A percentile compares a stretch with the other conserved stretches of the same genome.
Evolutionary conservation across 2,113 vertebrate genomes (phyloP).

Genomic region (Peucedramus taeniatus): DNA sequence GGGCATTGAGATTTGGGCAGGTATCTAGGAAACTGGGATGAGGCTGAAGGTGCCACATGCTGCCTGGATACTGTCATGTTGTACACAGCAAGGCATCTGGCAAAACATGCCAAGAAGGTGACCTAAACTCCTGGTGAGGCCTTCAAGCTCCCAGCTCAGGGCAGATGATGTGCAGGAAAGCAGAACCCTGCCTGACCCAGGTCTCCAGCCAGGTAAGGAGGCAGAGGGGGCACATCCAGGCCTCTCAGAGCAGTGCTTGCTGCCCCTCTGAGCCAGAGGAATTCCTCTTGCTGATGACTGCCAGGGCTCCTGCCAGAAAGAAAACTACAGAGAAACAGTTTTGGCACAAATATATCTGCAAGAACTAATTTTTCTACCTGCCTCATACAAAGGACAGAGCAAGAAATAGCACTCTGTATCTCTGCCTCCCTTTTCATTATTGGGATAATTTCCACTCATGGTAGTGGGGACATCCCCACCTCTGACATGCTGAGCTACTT

Average conservation of each 20-base stretch:
- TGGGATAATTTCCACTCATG: neutral
- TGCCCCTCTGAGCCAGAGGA: neutral
- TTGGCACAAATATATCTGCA: neutral
- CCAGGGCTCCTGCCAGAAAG: neutral
- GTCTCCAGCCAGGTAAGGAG: neutral
- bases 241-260: rapidly evolving
- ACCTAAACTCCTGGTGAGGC: neutral
- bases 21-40: neutral
- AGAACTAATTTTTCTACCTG: neutral
- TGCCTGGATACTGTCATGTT: neutral
- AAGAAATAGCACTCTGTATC: neutral
- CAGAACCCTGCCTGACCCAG: neutral
- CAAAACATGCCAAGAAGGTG: neutral
- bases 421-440: neutral
- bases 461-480: neutral
- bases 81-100: neutral
- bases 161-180: rapidly evolving
- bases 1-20: neutral
- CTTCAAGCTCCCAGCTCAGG: neutral
- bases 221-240: rapidly evolving
- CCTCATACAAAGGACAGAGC: neutral
- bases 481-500: neutral
- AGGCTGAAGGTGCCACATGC: neutral
- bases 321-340: neutral
- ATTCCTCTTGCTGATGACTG: neutral